A percentile compares a stretch with the other conserved stretches of the same genome.
These are phyloP conservation scores for Apis cerana DNA, from an alignment of 1,140 invertebrate genomes.

Conservation along the genomic window DNA sequence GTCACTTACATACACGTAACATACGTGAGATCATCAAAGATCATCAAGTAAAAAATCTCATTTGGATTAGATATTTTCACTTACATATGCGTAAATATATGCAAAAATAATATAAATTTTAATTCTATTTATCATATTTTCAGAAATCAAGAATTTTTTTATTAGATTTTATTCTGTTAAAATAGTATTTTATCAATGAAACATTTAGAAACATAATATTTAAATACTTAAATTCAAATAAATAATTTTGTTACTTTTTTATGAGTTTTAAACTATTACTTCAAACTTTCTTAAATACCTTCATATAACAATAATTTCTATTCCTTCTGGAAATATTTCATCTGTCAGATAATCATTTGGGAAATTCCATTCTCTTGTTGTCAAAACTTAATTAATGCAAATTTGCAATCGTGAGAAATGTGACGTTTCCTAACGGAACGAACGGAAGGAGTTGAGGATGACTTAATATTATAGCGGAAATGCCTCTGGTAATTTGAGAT, in stretches of 20 bases:
- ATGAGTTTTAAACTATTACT: no score
- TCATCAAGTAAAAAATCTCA: no score
- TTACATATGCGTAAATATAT: no score
- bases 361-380: constrained; percentile 36
- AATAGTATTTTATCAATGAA: background rate
- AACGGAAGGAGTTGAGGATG: background rate
- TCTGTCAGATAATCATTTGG: constrained; percentile 9
- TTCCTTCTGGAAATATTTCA: background rate
- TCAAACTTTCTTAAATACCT: background rate
- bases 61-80: no score
- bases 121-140: no score
- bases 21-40: no score
- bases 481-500: background rate
- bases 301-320: background rate
- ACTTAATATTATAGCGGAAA: constrained; percentile 12
- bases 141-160: background rate
- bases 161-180: background rate
- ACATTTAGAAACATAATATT: background rate
- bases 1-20: no score
- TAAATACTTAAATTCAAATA: background rate
- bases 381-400: constrained; percentile 48
- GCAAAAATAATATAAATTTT: no score
- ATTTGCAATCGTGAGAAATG: constrained; percentile 24
- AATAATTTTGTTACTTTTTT: background rate
- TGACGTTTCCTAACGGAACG: constrained; percentile 5